Percentiles rank a stretch among this genome's conserved stretches.
Conservation (phyloP, 2,888 invertebrate genomes). For the Cheilosia soror region DNA sequence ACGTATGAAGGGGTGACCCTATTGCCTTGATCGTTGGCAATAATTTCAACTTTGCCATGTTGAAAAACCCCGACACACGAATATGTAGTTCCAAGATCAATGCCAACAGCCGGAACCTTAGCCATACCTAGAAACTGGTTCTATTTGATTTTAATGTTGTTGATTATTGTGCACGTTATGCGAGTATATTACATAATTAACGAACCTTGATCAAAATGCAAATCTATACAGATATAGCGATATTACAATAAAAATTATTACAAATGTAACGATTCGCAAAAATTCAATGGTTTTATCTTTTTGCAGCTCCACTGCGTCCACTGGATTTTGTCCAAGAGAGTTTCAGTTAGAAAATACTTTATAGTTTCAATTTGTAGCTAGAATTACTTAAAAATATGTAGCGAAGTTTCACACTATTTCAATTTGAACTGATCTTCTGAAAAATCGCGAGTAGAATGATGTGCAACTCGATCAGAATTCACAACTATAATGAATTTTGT, state of each 20-base stretch:
- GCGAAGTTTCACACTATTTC: constrained; percentile 23
- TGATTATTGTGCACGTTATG: not conserved
- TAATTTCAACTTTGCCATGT: constrained; percentile 93
- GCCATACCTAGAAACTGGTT: constrained; percentile 85
- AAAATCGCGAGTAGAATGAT: constrained; percentile 41
- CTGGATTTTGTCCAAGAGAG: constrained; percentile 64
- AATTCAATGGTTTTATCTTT: constrained; percentile 83
- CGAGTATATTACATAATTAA: constrained; percentile 36
- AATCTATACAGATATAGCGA: constrained; percentile 83
- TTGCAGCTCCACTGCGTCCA: constrained; percentile 83
- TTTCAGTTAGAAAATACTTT: constrained; percentile 50
- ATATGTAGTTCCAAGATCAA: constrained; percentile 96
- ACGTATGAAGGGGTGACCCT: constrained; percentile 91
- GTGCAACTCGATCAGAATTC: constrained; percentile 13
- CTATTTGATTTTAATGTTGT: constrained; percentile 77
- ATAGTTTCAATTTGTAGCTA: constrained; percentile 29
- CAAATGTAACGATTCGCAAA: constrained; percentile 82
- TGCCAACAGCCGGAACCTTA: constrained; percentile 82
- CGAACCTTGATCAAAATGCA: constrained; percentile 79
- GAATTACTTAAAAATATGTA: constrained; percentile 49
- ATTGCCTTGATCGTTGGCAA: constrained; percentile 93
- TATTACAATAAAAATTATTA: constrained; percentile 82
- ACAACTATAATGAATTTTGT: not conserved
- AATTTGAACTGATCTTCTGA: constrained; percentile 45
- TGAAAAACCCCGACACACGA: constrained; percentile 97